Evolutionary conservation across 1,140 invertebrate species (phyloP).

Genomic region (Laodelphax striatellus): DNA sequence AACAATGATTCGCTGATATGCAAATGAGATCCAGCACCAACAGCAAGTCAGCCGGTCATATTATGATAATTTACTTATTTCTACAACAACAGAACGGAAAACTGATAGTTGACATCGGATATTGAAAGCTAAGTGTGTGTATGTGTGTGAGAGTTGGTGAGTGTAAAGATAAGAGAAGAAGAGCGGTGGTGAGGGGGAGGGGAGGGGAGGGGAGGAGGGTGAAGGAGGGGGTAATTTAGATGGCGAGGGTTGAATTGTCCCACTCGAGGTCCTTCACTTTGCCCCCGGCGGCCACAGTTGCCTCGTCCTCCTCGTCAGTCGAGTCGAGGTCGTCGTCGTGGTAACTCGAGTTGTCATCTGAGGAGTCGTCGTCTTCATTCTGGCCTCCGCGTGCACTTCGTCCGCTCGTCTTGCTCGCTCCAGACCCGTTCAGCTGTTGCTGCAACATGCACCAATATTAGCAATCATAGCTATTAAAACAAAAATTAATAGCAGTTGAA

Average conservation of each 20-base stretch:
- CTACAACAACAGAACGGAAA: no score
- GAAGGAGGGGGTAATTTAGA: constrained; percentile 31
- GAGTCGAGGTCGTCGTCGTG: constrained; percentile 36
- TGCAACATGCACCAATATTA: background rate
- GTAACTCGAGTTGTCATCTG: constrained; percentile 40
- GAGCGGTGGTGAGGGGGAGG: background rate
- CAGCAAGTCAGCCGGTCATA: background rate
- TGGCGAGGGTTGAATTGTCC: constrained; percentile 49
- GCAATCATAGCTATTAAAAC: background rate
- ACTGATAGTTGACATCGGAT: no score
- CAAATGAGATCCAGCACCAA: constrained; percentile 3
- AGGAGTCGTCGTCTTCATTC: constrained; percentile 40
- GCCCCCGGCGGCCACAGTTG: constrained; percentile 26
- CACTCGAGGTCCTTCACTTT: constrained; percentile 42
- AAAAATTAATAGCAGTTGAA: no score
- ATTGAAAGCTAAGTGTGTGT: no score
- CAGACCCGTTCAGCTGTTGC: constrained; percentile 10
- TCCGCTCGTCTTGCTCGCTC: constrained; percentile 18
- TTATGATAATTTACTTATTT: no score
- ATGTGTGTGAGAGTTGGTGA: background rate
- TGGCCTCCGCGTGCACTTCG: constrained; percentile 29
- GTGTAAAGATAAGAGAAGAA: background rate
- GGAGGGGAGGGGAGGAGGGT: background rate
- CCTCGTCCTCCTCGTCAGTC: constrained; percentile 41
- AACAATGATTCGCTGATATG: background rate